A percentile compares a stretch with the other conserved stretches of the same genome.
Conservation (phyloP, 1,140 invertebrate genomes). For the Zaprionus inermis region DNA sequence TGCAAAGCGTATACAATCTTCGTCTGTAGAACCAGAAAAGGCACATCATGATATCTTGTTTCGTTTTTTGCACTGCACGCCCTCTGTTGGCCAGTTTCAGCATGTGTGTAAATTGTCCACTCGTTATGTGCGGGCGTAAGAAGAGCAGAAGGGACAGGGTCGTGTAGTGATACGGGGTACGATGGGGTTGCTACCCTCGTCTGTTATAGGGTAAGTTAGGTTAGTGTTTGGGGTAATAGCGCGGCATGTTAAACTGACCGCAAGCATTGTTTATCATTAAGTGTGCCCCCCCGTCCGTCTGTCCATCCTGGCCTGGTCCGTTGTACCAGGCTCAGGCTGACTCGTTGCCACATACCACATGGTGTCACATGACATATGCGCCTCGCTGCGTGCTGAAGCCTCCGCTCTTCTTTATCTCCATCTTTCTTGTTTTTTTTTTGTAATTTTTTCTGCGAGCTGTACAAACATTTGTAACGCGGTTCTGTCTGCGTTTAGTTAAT, state of each 20-base stretch:
- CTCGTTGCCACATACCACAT: slow-evolving; percentile 66
- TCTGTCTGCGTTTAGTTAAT: slow-evolving; percentile 55
- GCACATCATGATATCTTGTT: slow-evolving; percentile 6
- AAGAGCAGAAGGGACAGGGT: background rate
- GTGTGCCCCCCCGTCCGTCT: slow-evolving; percentile 40
- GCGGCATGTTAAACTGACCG: slow-evolving; percentile 82
- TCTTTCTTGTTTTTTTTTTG: slow-evolving; percentile 6
- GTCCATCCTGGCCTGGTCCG: slow-evolving; percentile 5
- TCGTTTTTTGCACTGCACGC: slow-evolving; percentile 28
- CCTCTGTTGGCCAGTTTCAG: slow-evolving; percentile 60
- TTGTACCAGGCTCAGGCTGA: slow-evolving; percentile 25
- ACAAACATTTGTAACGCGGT: slow-evolving; percentile 67
- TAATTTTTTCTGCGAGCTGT: background rate
- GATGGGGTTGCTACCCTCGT: slow-evolving; percentile 1
- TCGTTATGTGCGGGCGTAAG: slow-evolving; percentile 58
- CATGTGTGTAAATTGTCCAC: slow-evolving; percentile 78
- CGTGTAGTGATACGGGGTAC: background rate
- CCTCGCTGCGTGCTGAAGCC: slow-evolving; percentile 44
- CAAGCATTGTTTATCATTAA: slow-evolving; percentile 83
- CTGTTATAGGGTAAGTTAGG: slow-evolving; percentile 15
- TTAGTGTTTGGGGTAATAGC: slow-evolving; percentile 75
- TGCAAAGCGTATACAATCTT: slow-evolving; percentile 14
- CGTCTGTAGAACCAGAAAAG: background rate
- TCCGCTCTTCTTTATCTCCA: slow-evolving; percentile 23
- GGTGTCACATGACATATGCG: slow-evolving; percentile 77